Evolutionary conservation across 2,888 invertebrate genomes (phyloP).

Genomic region (Elysia crispata): DNA sequence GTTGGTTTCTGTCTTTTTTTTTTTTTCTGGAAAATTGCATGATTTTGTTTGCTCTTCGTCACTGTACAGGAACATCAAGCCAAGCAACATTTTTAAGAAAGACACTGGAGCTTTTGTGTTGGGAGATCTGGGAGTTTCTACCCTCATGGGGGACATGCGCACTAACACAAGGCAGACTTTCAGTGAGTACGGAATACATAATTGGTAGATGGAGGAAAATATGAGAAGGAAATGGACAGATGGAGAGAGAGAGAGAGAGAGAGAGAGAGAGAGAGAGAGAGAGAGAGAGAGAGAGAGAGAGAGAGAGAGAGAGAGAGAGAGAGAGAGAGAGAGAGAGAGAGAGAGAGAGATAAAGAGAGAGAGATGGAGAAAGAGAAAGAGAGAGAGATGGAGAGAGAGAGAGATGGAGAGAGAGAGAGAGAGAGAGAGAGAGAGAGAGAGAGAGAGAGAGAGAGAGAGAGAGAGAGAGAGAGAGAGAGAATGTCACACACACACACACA

Average conservation of each 20-base stretch:
- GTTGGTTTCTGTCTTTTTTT: not conserved
- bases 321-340: too few relatives aligned
- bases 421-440: too few relatives aligned
- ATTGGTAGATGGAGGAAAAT: not conserved
- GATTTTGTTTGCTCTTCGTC: not conserved
- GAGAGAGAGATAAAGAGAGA: too few relatives aligned
- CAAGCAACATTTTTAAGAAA: conserved; percentile 72
- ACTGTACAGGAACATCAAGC: conserved; percentile 71
- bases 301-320: too few relatives aligned
- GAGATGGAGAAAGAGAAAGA: not conserved
- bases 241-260: too few relatives aligned
- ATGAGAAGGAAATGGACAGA: not conserved
- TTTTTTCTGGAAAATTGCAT: not conserved
- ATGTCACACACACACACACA: too few relatives aligned
- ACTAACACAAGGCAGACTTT: conserved; percentile 71
- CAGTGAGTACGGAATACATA: conserved; percentile 57
- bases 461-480: too few relatives aligned
- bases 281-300: too few relatives aligned
- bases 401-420: too few relatives aligned
- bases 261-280: too few relatives aligned
- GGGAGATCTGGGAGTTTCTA: conserved; percentile 75
- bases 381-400: too few relatives aligned
- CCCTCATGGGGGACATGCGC: conserved; percentile 73
- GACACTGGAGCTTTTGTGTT: conserved; percentile 66
- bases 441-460: too few relatives aligned